phyloP scores from a whole-genome alignment of 2,888 invertebrate species.

The Andrena camellia region DNA sequence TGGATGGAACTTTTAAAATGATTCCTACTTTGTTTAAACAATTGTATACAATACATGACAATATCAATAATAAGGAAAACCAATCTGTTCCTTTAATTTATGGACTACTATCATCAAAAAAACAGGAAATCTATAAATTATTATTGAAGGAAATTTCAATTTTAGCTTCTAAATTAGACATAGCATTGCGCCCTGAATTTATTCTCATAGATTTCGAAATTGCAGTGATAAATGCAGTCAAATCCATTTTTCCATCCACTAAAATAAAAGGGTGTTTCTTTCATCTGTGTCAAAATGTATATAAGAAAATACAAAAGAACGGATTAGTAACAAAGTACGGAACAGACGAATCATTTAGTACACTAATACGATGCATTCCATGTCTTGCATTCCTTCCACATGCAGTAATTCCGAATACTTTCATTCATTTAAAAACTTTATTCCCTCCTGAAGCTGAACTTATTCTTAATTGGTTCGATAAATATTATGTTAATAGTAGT shows the following conservation, averaged over 20 bases:
- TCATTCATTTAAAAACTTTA: neutral
- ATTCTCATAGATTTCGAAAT: neutral
- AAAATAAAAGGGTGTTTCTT: conserved; percentile 17
- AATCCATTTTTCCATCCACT: conserved; percentile 1
- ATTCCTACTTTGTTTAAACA: conserved; percentile 6
- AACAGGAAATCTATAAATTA: neutral
- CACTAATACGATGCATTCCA: neutral
- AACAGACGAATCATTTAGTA: neutral
- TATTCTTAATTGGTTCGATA: neutral
- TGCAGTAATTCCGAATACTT: neutral
- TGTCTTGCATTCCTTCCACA: neutral
- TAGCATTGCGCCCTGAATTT: neutral
- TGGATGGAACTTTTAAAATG: conserved; percentile 21
- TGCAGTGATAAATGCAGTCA: neutral
- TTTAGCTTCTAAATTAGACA: neutral
- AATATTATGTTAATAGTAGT: neutral
- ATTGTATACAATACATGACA: neutral
- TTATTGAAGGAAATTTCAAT: neutral
- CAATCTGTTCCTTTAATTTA: neutral
- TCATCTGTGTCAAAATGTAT: conserved; percentile 7
- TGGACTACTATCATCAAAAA: neutral
- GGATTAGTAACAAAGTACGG: neutral
- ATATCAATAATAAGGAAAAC: neutral
- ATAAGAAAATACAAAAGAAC: neutral
- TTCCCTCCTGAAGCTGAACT: neutral